Evolutionary conservation across 1,140 invertebrate species (phyloP), one percentile per base, ranked within the genome.

Genomic region (Meloidogyne hapla): DNA sequence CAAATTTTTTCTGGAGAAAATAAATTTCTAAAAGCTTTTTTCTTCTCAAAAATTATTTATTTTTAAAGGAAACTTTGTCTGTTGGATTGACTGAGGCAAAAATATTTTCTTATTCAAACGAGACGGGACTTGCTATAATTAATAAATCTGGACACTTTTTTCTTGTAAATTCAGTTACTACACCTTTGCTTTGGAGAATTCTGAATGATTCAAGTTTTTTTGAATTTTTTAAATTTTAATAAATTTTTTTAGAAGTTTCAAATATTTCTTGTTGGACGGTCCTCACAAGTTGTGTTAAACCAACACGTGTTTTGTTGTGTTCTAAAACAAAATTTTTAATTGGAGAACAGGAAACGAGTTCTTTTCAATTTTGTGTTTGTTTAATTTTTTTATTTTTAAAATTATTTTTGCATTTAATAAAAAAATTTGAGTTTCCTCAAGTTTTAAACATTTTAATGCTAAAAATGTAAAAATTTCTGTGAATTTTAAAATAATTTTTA

Each of bases 81-180:
- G 28, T 79, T 38, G 76, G 76, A 25, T 23, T 79, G 18, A 33
- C 68, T 33, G 67, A 69, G 33, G 77, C 61, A 15, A 79, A 42
- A 48, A 42, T 65, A 25, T 79, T 79, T 63, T 61, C 33, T 26
- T 68, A 77, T 62, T 38, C 56, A n/a, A 80, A 72, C 45, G 77
- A 77, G 18, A 79, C 78, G 12, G 78, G 78, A 6, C 48, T 79
- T 33, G 78, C 78, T n/a, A 68, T 79, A 18, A 71, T 79, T 28
- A 78, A 72, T 38, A 71, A 69, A 42, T 64, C 78, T 13, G 48
- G 73, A 15, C 77, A 72, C 40, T 62, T 79, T 18, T 79, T 66
- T 23, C 69, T 68, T 21, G 75, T 79, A 8, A 79, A 79, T 45
- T 80, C 78, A 1, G 68, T 79, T n/a, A 62, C 42, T 67, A 80